Evolutionary conservation across 2,888 invertebrate species (phyloP), one percentile per base, ranked within the genome.

Genomic region (Molanna angustata): DNA sequence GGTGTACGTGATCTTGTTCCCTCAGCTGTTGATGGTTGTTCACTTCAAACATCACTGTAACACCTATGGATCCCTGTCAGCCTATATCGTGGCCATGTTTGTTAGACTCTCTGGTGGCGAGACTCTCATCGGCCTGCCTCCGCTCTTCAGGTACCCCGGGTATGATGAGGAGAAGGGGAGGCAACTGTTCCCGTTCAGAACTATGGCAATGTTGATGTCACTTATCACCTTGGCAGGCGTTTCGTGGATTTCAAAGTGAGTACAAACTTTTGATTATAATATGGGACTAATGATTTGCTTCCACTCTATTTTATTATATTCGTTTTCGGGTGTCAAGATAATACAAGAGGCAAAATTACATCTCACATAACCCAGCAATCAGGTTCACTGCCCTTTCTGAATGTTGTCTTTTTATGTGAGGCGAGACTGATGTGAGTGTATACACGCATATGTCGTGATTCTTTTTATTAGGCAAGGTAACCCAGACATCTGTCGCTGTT

Each of bases 1-100:
- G 69, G 97, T 99, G 61, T 99, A 97, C 80, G 96, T 97, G 62
- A 95, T 99, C 67, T 84, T 99, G 62, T 99, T 99, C 74, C 98
- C 99, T 0, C 99, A 96, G 74, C 84, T 99, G 17, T 80, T 97
- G 64, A 95, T 95, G 87, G 98, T 98, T 63, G 95, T 99, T 17
- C 96, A 98, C 76, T 91, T 95, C 75, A 89, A 91, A 71, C 82
- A 87, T 61, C 81, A 91, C 69, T 94, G 94, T 76, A 99, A 99
- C 77, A 97, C 97, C 7, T 99, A 99, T 72, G 98, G 98, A 27
- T 96, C 96, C 35, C 77, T 99, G 47, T 79, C 89, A 1, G 94
- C 93, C 1, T 94, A 94, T 72, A 79, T 91, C 56, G 82, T 93
- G 59, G 94, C 94, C 0, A 81, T 90, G 65, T 68, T 89, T 59